phyloP scores from a whole-genome alignment of 2,888 invertebrate species.

The Hemaris fuciformis region DNA sequence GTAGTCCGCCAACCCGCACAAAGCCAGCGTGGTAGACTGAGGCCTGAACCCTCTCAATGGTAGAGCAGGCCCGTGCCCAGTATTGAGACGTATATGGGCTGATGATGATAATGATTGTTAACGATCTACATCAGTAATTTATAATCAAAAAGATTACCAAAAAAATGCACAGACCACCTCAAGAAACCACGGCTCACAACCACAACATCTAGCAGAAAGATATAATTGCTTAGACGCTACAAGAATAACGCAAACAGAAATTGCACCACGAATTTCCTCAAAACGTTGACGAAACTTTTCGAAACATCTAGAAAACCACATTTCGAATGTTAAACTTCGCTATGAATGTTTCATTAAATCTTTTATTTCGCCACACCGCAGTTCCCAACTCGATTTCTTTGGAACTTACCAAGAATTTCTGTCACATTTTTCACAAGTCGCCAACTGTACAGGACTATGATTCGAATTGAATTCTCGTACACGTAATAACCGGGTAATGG shows the following conservation, averaged over 20 bases:
- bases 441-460: conserved; percentile 2
- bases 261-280: background rate
- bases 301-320: conserved; percentile 4
- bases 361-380: background rate
- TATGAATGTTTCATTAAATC: conserved; percentile 5
- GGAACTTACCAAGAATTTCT: background rate
- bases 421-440: background rate
- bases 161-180: too few species aligned
- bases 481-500: conserved; percentile 27
- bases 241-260: background rate
- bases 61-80: too few species aligned
- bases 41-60: too few species aligned
- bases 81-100: too few species aligned
- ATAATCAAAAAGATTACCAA: too few species aligned
- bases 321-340: background rate
- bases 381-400: background rate
- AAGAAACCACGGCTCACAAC: too few species aligned
- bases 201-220: too few species aligned
- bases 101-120: too few species aligned
- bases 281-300: background rate
- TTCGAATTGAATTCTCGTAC: conserved; percentile 27
- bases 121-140: too few species aligned
- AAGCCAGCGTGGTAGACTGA: too few species aligned
- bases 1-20: too few species aligned
- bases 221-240: too few species aligned